Evolutionary conservation across 2,888 invertebrate species (phyloP).

Genomic region (Trissonchulus latispiculum): DNA sequence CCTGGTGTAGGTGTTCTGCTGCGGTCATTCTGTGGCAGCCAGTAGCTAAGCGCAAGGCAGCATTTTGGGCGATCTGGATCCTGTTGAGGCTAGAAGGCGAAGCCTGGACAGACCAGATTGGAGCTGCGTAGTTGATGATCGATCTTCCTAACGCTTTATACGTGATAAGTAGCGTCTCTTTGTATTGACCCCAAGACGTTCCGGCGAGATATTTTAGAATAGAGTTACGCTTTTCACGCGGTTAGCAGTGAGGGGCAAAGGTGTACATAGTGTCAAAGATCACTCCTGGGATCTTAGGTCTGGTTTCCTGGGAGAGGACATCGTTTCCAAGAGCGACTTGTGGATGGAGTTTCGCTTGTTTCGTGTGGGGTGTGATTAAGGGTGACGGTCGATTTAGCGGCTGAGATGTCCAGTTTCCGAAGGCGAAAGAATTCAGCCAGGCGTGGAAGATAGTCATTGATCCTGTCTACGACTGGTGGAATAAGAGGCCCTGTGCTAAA

Average conservation of each 20-base stretch:
- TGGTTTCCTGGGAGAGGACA: background rate
- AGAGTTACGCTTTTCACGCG: background rate
- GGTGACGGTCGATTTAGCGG: background rate
- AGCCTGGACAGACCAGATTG: background rate
- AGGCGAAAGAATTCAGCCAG: background rate
- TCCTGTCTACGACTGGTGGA: background rate
- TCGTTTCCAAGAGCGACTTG: background rate
- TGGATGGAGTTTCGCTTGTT: background rate
- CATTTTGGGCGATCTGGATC: background rate
- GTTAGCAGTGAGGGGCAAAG: background rate
- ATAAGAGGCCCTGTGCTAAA: background rate
- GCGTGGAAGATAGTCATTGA: background rate
- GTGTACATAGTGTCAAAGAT: background rate
- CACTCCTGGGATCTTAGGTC: background rate
- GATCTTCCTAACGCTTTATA: background rate
- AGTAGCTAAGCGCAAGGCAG: background rate
- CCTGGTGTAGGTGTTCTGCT: background rate
- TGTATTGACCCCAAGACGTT: background rate
- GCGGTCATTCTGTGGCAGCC: conserved; percentile 6
- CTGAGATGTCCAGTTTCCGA: background rate
- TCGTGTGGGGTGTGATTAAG: background rate
- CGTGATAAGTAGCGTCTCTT: background rate
- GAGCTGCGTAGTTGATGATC: background rate
- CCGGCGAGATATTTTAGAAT: background rate
- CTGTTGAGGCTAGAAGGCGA: background rate